Base-by-base conservation (phyloP, 2,888 invertebrate species). In the Scaeva pyrastri region DNA sequence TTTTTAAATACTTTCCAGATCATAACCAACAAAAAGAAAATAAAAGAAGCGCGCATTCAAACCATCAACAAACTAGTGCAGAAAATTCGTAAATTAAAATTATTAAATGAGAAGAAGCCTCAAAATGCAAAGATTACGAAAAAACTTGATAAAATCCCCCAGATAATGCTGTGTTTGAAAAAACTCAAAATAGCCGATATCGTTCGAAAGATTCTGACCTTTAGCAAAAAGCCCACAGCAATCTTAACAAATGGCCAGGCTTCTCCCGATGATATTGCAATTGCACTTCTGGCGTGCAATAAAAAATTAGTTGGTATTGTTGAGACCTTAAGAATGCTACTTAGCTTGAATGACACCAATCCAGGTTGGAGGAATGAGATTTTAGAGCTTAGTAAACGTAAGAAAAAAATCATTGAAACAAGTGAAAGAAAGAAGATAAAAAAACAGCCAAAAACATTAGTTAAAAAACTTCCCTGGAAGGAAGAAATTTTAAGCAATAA, bases 31-130 rank as follows among this genome's bases (percentile, higher is more conserved):
- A 91, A 91, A 79, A 90, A 90, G 48, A 81, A 88, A 10, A 91
- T 92, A 23, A 90, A 90, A 71, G 88, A 90, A 62, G 90, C 90
- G 1, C 90, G 91, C 5, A 88, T 88, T 0, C 90, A 91, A 75
- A 90, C 90, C 10, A 90, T 92, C 48, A 90, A 91, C 39, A 91
- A 91, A 86, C 76, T 92, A 16, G 90, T 92, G 1, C 91, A 91
- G 6, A 92, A 91, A 85, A 88, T 92, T 48, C 89, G 91, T n/a
- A 91, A 91, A 83, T 36, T 91, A 0, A 91, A 91, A 79, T 26
- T 78, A 19, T 74, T 89, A 2, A 68, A 89, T 31, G 90, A 88
- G 8, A 91, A 91, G 56, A 82, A 90, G 1, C 90, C 91, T 0
- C 89, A 90, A 0, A 87, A 90, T 88, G 88, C 71, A 5, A 91